Conservation (phyloP, 2,888 invertebrate species). For the Drosophila subquinaria region DNA sequence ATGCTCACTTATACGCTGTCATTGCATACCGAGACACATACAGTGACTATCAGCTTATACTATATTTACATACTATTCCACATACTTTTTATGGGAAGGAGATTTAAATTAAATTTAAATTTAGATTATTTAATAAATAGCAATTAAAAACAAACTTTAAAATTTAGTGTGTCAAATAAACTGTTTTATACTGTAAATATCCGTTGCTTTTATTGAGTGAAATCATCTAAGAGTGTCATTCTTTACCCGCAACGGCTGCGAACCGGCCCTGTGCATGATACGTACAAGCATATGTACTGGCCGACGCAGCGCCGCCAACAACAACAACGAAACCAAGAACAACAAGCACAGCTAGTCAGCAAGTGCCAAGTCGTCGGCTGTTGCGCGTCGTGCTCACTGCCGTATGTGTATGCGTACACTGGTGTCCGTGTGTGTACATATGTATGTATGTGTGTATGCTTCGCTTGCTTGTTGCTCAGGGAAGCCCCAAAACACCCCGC, state of each 20-base stretch:
- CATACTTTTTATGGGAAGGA: too few species aligned
- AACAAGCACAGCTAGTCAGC: conserved; percentile 62
- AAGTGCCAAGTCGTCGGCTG: conserved; percentile 76
- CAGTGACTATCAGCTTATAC: too few species aligned
- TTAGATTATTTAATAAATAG: too few species aligned
- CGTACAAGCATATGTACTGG: conserved; percentile 43
- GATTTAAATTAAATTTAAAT: too few species aligned
- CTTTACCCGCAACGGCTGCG: conserved; percentile 32
- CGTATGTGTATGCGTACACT: conserved; percentile 28
- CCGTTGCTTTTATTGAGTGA: neutral
- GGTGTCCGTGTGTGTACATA: conserved; percentile 20
- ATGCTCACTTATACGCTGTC: neutral
- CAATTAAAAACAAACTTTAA: too few species aligned
- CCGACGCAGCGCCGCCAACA: conserved; percentile 40
- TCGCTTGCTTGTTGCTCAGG: conserved; percentile 61
- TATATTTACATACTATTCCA: too few species aligned
- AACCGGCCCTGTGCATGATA: conserved; percentile 62
- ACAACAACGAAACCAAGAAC: conserved; percentile 50
- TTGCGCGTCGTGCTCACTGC: conserved; percentile 53
- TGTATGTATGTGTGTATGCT: conserved; percentile 28
- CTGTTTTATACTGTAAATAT: too few species aligned
- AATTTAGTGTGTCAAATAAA: too few species aligned
- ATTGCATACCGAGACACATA: neutral
- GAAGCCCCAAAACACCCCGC: conserved; percentile 70
- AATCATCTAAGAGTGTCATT: conserved; percentile 1